Percentiles rank a stretch among this genome's conserved stretches.
phyloP scores from a whole-genome alignment of 2,888 invertebrate species.

The Rhynchonema sp. region DNA sequence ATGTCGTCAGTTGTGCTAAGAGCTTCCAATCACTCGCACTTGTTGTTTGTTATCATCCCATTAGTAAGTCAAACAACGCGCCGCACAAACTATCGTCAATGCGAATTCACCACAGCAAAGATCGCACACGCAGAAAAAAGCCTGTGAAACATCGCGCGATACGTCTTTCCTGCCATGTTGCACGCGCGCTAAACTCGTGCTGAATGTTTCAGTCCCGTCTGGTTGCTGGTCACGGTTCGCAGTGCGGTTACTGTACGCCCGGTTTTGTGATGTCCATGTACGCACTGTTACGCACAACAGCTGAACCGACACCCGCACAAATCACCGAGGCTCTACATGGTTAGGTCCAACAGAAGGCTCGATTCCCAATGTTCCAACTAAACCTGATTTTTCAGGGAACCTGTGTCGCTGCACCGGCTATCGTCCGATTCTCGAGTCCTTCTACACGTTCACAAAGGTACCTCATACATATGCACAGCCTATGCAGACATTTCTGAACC shows the following conservation, averaged over 20 bases:
- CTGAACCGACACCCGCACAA: conserved; percentile 38
- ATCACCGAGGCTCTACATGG: conserved; percentile 14
- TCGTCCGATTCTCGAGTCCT: conserved; percentile 73
- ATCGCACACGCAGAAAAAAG: too few species aligned
- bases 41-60: too few species aligned
- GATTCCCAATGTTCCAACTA: too few species aligned
- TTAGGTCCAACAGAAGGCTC: background rate
- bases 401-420: conserved; percentile 85
- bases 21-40: too few species aligned
- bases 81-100: too few species aligned
- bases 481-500: background rate
- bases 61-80: too few species aligned
- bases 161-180: too few species aligned
- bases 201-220: conserved; percentile 6
- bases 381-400: conserved; percentile 40
- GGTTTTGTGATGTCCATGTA: conserved; percentile 97
- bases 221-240: conserved; percentile 56
- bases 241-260: conserved; percentile 85
- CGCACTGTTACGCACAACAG: conserved; percentile 51
- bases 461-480: background rate
- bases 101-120: too few species aligned
- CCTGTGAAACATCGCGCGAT: too few species aligned
- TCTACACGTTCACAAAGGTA: conserved; percentile 34
- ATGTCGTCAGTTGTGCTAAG: too few species aligned
- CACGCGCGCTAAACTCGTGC: too few species aligned